These are phyloP conservation scores for Nannoperca obscura DNA, from an alignment of 2,797 vertebrate species.

Conservation along the genomic window DNA sequence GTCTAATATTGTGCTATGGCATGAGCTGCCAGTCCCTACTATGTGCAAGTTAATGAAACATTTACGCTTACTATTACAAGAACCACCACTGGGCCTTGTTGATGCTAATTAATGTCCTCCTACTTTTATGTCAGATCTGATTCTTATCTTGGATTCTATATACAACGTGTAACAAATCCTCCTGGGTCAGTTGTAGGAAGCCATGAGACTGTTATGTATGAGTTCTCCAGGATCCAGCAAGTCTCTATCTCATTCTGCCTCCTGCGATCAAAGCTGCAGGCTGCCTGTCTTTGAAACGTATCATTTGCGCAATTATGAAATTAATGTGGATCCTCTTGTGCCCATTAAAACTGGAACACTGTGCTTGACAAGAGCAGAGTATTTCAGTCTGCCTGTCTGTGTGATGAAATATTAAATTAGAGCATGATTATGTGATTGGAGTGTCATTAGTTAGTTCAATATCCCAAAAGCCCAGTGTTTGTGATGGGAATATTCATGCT, in stretches of 20 bases:
- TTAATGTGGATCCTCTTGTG: conserved; percentile 48
- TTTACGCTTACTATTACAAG: conserved; percentile 33
- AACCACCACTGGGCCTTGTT: conserved; percentile 47
- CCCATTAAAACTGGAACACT: conserved; percentile 58
- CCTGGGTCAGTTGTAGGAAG: conserved; percentile 49
- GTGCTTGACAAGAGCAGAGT: conserved; percentile 18
- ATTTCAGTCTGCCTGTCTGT: conserved; percentile 36
- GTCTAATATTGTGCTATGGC: conserved; percentile 5
- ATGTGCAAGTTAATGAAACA: conserved; percentile 43
- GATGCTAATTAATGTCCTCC: conserved; percentile 66
- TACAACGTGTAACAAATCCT: conserved; percentile 34
- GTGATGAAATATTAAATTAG: conserved; percentile 51
- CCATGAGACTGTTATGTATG: conserved; percentile 35
- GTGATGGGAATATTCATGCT: not conserved
- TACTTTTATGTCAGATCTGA: conserved; percentile 62
- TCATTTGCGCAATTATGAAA: conserved; percentile 67
- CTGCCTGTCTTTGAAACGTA: conserved; percentile 54
- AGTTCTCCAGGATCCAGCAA: conserved; percentile 26
- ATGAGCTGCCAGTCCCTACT: not conserved
- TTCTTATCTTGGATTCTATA: conserved; percentile 51
- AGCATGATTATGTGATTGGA: conserved; percentile 37
- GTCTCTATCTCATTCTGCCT: conserved; percentile 29
- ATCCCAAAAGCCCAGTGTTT: not conserved
- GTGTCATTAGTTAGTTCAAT: conserved; percentile 19
- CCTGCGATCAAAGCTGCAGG: conserved; percentile 49